A percentile compares a stretch with the other conserved stretches of the same genome.
Conservation (phyloP, 2,113 vertebrate species). For the Nerophis lumbriciformis region DNA sequence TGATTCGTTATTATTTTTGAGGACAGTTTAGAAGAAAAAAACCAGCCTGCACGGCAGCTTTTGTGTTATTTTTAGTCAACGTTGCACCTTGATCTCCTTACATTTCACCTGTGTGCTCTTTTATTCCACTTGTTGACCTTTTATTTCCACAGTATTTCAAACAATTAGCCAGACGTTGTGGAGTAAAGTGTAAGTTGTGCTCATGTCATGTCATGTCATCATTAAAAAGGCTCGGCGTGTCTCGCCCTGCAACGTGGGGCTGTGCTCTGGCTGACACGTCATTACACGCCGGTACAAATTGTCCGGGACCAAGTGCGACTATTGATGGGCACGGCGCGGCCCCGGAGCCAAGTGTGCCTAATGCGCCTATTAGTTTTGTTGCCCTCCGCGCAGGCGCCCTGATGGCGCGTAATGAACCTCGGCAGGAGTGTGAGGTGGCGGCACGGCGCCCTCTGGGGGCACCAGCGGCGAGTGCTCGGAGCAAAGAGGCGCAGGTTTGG, state of each 20-base stretch:
- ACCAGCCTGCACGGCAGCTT: too few species aligned
- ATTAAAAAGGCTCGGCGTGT: slow-evolving; percentile 37
- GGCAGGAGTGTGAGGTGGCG: slow-evolving; percentile 31
- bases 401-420: slow-evolving; percentile 56
- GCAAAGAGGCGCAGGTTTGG: neutral
- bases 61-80: too few species aligned
- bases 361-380: slow-evolving; percentile 74
- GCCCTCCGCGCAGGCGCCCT: slow-evolving; percentile 73
- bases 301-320: slow-evolving; percentile 66
- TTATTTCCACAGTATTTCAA: too few species aligned
- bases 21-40: too few species aligned
- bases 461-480: neutral
- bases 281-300: slow-evolving; percentile 68
- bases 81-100: too few species aligned
- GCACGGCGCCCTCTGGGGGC: slow-evolving; percentile 64
- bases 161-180: too few species aligned
- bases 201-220: slow-evolving; percentile 22
- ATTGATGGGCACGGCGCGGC: slow-evolving; percentile 64
- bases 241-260: slow-evolving; percentile 28
- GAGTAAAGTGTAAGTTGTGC: slow-evolving; percentile 35
- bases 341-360: slow-evolving; percentile 65
- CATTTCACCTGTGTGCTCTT: too few species aligned
- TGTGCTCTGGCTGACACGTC: slow-evolving; percentile 62
- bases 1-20: too few species aligned
- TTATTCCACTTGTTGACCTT: too few species aligned